Conservation (phyloP, 2,797 vertebrate species). For the Smutsia gigantea region DNA sequence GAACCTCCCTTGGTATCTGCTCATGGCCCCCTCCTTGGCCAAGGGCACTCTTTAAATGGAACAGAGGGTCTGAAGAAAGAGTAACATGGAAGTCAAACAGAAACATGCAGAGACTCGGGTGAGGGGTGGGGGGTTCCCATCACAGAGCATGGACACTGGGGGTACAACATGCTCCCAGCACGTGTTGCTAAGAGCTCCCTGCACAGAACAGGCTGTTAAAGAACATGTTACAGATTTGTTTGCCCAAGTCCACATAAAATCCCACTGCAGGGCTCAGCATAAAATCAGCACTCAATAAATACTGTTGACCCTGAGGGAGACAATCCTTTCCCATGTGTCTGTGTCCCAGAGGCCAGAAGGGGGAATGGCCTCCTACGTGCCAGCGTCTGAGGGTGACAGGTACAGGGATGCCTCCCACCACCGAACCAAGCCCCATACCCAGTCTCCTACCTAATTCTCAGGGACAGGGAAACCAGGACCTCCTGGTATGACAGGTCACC, state of each 20-base stretch:
- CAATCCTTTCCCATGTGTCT: too few relatives aligned
- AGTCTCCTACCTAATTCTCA: not conserved
- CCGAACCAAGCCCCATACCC: not conserved
- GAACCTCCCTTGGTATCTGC: not conserved
- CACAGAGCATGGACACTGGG: accelerated
- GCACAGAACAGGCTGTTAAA: not conserved
- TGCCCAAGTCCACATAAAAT: not conserved
- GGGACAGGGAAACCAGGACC: not conserved
- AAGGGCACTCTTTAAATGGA: not conserved
- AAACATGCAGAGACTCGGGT: accelerated
- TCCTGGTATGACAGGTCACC: not conserved
- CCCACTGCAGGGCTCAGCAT: not conserved
- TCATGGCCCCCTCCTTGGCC: not conserved
- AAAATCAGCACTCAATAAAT: not conserved
- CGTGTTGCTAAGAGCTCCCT: not conserved
- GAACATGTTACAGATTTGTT: not conserved
- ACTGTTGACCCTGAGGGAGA: not conserved
- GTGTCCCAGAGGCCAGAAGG: not conserved
- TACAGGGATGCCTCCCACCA: not conserved
- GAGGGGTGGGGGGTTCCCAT: not conserved
- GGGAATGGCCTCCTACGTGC: not conserved
- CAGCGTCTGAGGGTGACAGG: not conserved
- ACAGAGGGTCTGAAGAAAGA: not conserved
- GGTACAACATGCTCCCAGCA: accelerated
- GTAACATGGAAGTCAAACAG: accelerated